Percentiles rank a stretch among this genome's conserved stretches.
phyloP scores from a whole-genome alignment of 1,140 invertebrate species.

The Eueides isabella region DNA sequence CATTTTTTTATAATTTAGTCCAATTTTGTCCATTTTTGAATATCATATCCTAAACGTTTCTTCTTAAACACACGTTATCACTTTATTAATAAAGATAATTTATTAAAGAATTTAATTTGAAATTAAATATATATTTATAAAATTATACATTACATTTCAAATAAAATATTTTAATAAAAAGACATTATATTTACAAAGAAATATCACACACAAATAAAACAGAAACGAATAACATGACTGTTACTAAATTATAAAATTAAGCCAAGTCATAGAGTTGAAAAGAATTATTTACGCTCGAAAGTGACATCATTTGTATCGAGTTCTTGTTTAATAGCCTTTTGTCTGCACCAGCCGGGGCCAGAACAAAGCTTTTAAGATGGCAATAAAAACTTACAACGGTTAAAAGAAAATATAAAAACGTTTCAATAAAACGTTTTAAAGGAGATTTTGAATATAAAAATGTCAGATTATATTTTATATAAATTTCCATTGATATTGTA shows the following conservation, averaged over 20 bases:
- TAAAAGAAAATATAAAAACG: conserved; percentile 8
- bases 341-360: conserved; percentile 15
- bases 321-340: conserved; percentile 27
- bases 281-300: conserved; percentile 19
- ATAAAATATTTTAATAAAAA: neutral
- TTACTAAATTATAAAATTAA: conserved; percentile 25
- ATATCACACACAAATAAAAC: neutral
- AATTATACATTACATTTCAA: no score
- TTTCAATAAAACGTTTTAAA: neutral
- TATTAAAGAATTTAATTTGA: no score
- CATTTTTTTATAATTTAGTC: no score
- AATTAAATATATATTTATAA: no score
- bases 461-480: neutral
- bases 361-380: conserved; percentile 23
- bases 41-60: no score
- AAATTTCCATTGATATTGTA: neutral
- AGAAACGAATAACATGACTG: neutral
- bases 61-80: no score
- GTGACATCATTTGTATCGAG: conserved; percentile 26
- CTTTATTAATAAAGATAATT: no score
- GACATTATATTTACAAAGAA: neutral
- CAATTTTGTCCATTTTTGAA: no score
- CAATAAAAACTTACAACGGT: conserved; percentile 24
- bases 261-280: conserved; percentile 13
- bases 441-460: neutral